These are phyloP conservation scores for Homarus americanus DNA, from an alignment of 1,140 invertebrate species.

Conservation along the genomic window DNA sequence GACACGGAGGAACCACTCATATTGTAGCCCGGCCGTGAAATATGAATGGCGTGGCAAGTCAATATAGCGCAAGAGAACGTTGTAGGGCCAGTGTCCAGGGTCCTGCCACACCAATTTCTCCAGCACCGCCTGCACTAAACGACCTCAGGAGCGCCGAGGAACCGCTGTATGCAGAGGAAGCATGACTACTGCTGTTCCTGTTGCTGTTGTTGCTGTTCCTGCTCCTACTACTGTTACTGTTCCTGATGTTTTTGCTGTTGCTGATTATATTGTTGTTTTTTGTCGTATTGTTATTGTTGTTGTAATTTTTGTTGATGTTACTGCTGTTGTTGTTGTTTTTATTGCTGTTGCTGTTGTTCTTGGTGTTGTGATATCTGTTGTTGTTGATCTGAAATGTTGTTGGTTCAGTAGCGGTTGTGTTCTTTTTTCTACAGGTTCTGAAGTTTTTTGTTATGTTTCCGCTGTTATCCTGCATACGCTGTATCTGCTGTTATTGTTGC, in stretches of 20 bases:
- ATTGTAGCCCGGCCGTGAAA: constrained; percentile 54
- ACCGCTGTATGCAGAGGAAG: constrained; percentile 44
- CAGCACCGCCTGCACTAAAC: constrained; percentile 57
- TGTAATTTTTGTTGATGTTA: not conserved
- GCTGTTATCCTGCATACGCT: not conserved
- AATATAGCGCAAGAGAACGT: constrained; percentile 54
- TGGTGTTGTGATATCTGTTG: not conserved
- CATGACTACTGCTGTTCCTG: constrained; percentile 21
- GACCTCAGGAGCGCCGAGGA: constrained; percentile 24
- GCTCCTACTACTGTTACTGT: not conserved
- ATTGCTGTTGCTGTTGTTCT: not conserved
- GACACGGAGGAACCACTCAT: constrained; percentile 63
- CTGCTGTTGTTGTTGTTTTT: not conserved
- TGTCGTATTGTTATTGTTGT: not conserved
- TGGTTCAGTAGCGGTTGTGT: not conserved
- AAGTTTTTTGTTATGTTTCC: not conserved
- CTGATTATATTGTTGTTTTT: not conserved
- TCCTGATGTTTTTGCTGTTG: not conserved
- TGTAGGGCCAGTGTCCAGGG: constrained; percentile 38
- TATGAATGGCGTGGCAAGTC: constrained; percentile 66
- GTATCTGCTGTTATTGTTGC: not conserved
- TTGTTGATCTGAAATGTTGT: not conserved
- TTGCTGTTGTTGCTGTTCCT: not conserved
- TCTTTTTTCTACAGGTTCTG: not conserved
- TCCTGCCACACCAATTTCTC: constrained; percentile 54